Evolutionary conservation across 2,797 vertebrate genomes (phyloP).

Genomic region (Hapalemur alaotrensis): DNA sequence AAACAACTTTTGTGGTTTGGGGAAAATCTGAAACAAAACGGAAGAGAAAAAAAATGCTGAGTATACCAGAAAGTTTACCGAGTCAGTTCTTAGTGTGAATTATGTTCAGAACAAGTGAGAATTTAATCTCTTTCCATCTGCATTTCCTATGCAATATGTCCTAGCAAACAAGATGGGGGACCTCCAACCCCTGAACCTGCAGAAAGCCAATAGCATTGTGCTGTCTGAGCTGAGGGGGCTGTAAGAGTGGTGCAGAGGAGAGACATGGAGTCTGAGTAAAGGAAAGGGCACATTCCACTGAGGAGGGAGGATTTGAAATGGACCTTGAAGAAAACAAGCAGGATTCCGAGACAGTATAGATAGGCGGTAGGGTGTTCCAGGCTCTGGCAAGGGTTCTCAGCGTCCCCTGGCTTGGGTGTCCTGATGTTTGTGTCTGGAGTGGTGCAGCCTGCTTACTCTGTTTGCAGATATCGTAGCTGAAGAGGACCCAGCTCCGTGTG

Average conservation of each 20-base stretch:
- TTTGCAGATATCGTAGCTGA: conserved; percentile 90
- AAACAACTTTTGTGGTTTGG: background rate
- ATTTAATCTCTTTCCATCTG: background rate
- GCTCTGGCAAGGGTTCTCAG: fast-evolving
- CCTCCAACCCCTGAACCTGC: background rate
- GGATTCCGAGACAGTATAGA: background rate
- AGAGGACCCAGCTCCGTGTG: conserved; percentile 97
- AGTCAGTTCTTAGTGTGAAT: background rate
- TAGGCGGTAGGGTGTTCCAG: fast-evolving
- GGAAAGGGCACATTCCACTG: background rate
- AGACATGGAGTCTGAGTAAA: fast-evolving
- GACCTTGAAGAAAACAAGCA: too few relatives aligned
- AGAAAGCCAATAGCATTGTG: background rate
- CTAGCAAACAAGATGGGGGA: background rate
- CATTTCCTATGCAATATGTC: background rate
- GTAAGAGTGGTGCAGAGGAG: background rate
- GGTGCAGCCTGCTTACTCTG: background rate
- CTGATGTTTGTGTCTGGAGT: background rate
- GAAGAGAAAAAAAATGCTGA: background rate
- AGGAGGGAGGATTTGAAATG: background rate
- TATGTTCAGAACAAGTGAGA: background rate
- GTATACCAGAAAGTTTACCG: background rate
- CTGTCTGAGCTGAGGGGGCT: background rate
- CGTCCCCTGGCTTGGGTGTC: background rate
- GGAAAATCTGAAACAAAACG: background rate